These are phyloP conservation scores for Drosophila nigrodunni DNA, from an alignment of 1,140 invertebrate genomes.

Conservation along the genomic window DNA sequence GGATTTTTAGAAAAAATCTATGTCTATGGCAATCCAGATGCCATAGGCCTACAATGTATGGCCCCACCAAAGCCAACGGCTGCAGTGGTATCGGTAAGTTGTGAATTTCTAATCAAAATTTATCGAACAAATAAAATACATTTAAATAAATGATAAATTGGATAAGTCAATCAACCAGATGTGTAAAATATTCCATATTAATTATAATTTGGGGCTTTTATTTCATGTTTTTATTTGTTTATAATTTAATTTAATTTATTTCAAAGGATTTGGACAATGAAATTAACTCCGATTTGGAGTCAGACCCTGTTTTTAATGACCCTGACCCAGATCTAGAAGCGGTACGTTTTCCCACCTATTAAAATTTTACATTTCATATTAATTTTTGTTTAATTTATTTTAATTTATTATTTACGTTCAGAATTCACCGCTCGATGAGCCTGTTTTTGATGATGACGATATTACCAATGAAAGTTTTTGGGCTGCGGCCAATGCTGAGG, in stretches of 20 bases:
- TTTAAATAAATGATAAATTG: conserved; percentile 4
- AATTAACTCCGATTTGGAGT: conserved; percentile 1
- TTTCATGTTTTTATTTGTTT: not conserved
- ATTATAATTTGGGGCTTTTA: not conserved
- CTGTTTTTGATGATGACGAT: conserved; percentile 31
- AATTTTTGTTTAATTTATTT: conserved; percentile 18
- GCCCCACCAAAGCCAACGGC: conserved; percentile 61
- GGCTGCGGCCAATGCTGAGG: not conserved
- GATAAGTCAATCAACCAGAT: not conserved
- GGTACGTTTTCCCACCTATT: not conserved
- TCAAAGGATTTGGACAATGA: conserved; percentile 55
- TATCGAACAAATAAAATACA: conserved; percentile 1
- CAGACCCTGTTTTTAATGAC: not conserved
- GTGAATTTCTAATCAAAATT: conserved; percentile 9
- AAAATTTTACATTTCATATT: conserved; percentile 19
- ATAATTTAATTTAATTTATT: conserved; percentile 17
- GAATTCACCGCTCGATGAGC: conserved; percentile 26
- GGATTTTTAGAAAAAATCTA: conserved; percentile 79
- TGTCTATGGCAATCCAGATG: conserved; percentile 78
- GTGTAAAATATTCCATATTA: not conserved
- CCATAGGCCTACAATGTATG: conserved; percentile 64
- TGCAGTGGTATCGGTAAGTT: conserved; percentile 71
- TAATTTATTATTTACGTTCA: conserved; percentile 17
- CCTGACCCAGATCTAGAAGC: conserved; percentile 20
- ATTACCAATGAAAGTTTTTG: conserved; percentile 26